Percentiles rank a stretch among this genome's conserved stretches.
Evolutionary conservation across 2,888 invertebrate genomes (phyloP).

Genomic region (Coecobrya sp.): DNA sequence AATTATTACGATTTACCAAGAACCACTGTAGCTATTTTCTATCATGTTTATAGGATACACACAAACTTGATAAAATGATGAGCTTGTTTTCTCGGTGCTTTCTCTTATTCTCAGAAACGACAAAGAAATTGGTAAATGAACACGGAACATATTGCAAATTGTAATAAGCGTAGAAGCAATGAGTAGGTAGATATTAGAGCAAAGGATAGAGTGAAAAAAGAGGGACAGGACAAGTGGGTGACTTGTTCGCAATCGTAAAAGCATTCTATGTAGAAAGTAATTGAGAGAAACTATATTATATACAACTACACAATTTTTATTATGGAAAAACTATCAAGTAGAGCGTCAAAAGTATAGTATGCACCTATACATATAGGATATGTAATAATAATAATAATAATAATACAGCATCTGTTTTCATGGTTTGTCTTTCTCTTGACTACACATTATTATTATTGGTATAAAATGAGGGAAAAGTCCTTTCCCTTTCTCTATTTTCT

Average conservation of each 20-base stretch:
- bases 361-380: slow-evolving; percentile 6
- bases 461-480: slow-evolving; percentile 39
- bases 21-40: neutral
- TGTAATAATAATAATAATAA: slow-evolving; percentile 32
- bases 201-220: slow-evolving; percentile 4
- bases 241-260: slow-evolving; percentile 55
- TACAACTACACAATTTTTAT: neutral
- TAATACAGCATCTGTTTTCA: slow-evolving; percentile 64
- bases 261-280: slow-evolving; percentile 17
- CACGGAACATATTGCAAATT: neutral
- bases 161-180: neutral
- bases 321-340: slow-evolving; percentile 5
- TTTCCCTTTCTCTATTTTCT: slow-evolving; percentile 4
- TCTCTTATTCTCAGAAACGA: slow-evolving; percentile 24
- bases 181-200: neutral
- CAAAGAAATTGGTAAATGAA: neutral
- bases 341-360: neutral
- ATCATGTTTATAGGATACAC: neutral
- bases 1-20: too few relatives aligned
- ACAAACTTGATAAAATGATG: neutral
- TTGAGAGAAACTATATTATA: neutral
- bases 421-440: slow-evolving; percentile 68
- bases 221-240: slow-evolving; percentile 60
- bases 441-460: slow-evolving; percentile 62
- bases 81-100: neutral